Evolutionary conservation across 2,797 vertebrate species (phyloP).

Genomic region (Enteromius viviparus): DNA sequence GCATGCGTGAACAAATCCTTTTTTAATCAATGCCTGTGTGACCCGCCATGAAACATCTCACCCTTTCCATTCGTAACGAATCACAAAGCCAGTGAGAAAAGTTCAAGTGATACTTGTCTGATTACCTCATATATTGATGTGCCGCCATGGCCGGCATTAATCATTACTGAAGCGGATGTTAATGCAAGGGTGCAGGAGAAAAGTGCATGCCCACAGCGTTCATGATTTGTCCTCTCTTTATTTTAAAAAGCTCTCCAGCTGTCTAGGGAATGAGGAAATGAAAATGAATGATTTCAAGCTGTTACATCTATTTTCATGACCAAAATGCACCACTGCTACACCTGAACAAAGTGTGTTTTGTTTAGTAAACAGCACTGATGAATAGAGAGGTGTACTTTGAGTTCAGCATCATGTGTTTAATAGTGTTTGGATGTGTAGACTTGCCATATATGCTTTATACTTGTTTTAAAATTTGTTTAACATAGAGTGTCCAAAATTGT

Average conservation of each 20-base stretch:
- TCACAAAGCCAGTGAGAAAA: constrained; percentile 47
- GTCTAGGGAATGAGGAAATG: constrained; percentile 12
- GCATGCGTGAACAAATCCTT: constrained; percentile 32
- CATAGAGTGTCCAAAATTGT: neutral
- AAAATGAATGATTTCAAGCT: constrained; percentile 11
- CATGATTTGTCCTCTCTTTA: constrained; percentile 32
- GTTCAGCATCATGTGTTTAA: constrained; percentile 7
- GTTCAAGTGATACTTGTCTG: constrained; percentile 55
- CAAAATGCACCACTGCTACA: constrained; percentile 28
- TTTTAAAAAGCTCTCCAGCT: constrained; percentile 35
- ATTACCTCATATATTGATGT: constrained; percentile 55
- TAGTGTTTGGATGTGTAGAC: neutral
- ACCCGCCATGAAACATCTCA: constrained; percentile 39
- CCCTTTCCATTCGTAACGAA: constrained; percentile 19
- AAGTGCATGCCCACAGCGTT: constrained; percentile 10
- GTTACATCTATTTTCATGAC: constrained; percentile 39
- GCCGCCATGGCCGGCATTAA: constrained; percentile 27
- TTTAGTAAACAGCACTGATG: constrained; percentile 3
- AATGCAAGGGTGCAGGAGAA: neutral
- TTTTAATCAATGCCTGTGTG: constrained; percentile 50
- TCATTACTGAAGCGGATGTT: constrained; percentile 20
- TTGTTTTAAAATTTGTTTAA: neutral
- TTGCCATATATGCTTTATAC: neutral
- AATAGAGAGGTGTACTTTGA: constrained; percentile 21
- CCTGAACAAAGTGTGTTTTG: neutral